Conservation (phyloP, 2,113 vertebrate species). For the Stomatorhinus ivindoensis region DNA sequence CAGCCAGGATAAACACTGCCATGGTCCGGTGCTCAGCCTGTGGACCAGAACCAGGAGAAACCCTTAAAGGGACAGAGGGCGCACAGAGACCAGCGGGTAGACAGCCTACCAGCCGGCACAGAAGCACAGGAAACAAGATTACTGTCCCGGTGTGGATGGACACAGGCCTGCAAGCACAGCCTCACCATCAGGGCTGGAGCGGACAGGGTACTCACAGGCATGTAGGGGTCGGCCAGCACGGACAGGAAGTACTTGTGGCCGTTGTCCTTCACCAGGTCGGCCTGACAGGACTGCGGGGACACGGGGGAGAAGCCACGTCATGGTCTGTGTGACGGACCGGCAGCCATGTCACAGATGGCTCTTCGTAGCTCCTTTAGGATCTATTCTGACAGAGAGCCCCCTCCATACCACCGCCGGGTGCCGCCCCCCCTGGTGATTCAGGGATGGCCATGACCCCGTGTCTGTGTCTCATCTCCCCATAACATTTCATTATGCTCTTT, state of each 20-base stretch:
- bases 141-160: neutral
- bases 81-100: neutral
- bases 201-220: constrained; percentile 77
- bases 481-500: no score
- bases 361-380: neutral
- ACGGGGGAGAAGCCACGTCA: neutral
- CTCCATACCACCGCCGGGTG: neutral
- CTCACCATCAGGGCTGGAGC: neutral
- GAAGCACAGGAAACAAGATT: neutral
- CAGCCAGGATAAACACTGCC: constrained; percentile 94
- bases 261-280: constrained; percentile 96
- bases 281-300: constrained; percentile 82
- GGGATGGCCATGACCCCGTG: neutral
- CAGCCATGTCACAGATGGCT: neutral
- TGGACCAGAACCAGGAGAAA: constrained; percentile 19
- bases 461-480: neutral
- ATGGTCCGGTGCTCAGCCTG: constrained; percentile 97
- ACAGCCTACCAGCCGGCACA: neutral
- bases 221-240: constrained; percentile 89
- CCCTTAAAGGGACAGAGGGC: neutral
- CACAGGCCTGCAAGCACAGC: neutral
- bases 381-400: neutral
- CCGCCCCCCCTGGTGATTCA: neutral
- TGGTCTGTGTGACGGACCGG: neutral
- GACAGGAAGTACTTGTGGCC: constrained; percentile 99